Evolutionary conservation across 2,888 invertebrate genomes (phyloP), one percentile per base, ranked within the genome.

Genomic region (Troides aeacus): DNA sequence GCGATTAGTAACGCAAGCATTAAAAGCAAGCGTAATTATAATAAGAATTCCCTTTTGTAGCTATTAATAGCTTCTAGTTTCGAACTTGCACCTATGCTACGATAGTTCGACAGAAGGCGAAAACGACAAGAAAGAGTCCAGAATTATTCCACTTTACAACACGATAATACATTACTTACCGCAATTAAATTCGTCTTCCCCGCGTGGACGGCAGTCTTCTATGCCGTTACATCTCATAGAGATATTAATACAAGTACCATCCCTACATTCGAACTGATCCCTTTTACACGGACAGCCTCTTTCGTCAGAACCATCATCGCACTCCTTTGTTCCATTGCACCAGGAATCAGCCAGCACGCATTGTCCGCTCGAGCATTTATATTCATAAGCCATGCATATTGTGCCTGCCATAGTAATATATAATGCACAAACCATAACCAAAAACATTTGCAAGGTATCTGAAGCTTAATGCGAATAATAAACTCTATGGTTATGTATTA

Each of bases 201-300:
- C 94, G 79, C 93, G 91, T 39, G 87, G 82, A 53, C 68, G 76
- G 84, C 95, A 96, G 81, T 96, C 94, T 74, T 77, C 79, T 69
- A 84, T 81, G 75, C 93, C 93, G 82, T 97, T 94, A 86, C 97
- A 97, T 77, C 93, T 90, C 75, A 93, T 93, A 64, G 92, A 92
- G 75, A 92, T 87, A 79, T 93, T 92, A 83, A 96, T 93, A 87
- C 96, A 96, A 80, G 93, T 87, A 73, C 95, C 95, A 78, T 95
- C 94, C 77, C 94, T 88, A 84, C 95, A 95, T 65, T 84, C 84
- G 81, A 93, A 93, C 79, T 94, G 86, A 70, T 89, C 94, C 71
- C 90, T 82, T 81, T 88, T 90, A 81, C 92, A 91, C 71, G 87
- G 83, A 74, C 92, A 92, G 74, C 82, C 81, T 64, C 66, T 74